Evolutionary conservation across 2,113 vertebrate genomes (phyloP), one percentile per base, ranked within the genome.

Genomic region (Halcyon malimbica): DNA sequence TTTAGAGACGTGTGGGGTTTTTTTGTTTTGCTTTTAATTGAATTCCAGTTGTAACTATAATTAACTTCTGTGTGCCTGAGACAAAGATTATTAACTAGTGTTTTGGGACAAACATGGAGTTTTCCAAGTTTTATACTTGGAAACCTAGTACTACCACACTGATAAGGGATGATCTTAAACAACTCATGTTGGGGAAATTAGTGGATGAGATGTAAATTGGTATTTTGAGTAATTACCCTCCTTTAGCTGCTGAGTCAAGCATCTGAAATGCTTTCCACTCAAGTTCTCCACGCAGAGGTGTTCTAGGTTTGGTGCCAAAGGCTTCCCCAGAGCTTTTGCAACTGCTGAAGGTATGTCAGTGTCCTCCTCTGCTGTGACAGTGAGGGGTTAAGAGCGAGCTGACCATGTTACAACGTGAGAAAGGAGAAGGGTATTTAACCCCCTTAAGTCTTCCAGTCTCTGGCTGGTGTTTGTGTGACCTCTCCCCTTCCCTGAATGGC

Each of bases 21-120:
- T 35, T 35, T 44, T 71, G 13, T 50, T 95, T 83, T 73, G 35
- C 28, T 90, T 75, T 76, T 76, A 79, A 83, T 23, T 95, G 6
- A 48, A 48, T 90, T 90, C 11, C 28, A 69, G 17, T 76, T 94
- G 31, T 76, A 83, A 64, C 23, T 79, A 28, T 62, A 74, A 56
- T 78, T 71, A 93, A 70, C 25, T 84, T 93, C 6, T 28, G 0
- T 62, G 24, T 71, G 67, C 75, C 59, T 62, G 28, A 90, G 69
- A 64, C 91, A 59, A 84, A 75, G 57, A 53, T 69, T 74, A 76
- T 79, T 82, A 75, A 51, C 46, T 75, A 44, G 57, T 92, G 54
- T 95, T 93, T 96, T 83, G 39, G 31, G 67, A 62, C 62, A 77
- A 94, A 80, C 42, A 42, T 5, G 46, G 44, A 24, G 23, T 90